phyloP scores from a whole-genome alignment of 1,140 invertebrate genomes.

The Dufourea novaeangliae region DNA sequence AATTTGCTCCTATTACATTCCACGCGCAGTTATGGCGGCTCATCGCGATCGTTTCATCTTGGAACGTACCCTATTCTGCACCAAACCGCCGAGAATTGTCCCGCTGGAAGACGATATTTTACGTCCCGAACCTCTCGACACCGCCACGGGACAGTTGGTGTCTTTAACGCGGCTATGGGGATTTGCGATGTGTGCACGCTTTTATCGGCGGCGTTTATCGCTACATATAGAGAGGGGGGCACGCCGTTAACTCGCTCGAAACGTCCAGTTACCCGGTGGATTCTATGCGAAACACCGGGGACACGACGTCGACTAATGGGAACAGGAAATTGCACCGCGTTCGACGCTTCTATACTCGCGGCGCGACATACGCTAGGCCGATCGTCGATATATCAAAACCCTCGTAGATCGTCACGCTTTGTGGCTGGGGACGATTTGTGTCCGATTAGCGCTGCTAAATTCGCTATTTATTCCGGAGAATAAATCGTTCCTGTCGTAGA shows the following conservation, averaged over 20 bases:
- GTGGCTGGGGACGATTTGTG: slow-evolving; percentile 1
- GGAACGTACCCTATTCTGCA: background rate
- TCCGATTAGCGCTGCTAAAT: background rate
- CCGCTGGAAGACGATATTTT: background rate
- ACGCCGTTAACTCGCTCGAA: slow-evolving; percentile 16
- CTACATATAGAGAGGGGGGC: background rate
- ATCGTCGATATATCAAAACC: background rate
- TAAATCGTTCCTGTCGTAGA: slow-evolving; percentile 47
- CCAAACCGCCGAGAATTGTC: too few relatives aligned
- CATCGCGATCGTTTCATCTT: background rate
- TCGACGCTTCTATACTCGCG: too few relatives aligned
- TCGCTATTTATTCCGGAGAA: too few relatives aligned
- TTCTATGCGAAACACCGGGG: background rate
- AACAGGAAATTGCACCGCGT: slow-evolving; percentile 15
- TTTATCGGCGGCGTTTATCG: slow-evolving; percentile 10
- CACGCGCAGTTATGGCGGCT: background rate
- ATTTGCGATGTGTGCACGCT: background rate
- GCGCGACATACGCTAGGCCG: background rate
- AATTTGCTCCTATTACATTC: slow-evolving; percentile 39
- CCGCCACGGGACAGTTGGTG: background rate
- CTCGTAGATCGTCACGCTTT: slow-evolving; percentile 33
- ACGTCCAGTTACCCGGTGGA: background rate
- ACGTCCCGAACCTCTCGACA: background rate
- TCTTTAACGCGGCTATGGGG: background rate
- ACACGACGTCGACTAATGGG: slow-evolving; percentile 32